phyloP scores from a whole-genome alignment of 2,797 vertebrate species.

The Pogonophryne albipinna region DNA sequence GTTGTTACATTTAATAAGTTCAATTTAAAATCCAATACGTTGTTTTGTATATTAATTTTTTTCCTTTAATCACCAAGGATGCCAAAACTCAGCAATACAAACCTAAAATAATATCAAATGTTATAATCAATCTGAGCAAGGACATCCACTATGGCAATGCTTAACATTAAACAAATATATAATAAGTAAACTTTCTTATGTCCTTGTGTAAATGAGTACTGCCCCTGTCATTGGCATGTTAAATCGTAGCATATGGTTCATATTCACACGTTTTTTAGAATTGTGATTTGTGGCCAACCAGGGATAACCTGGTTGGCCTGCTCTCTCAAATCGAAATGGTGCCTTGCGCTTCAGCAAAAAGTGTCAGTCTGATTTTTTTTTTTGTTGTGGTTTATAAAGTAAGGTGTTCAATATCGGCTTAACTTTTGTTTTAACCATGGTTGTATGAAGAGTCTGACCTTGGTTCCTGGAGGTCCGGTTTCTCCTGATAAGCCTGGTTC shows the following conservation, averaged over 20 bases:
- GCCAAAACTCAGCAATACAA: background rate
- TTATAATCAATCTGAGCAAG: background rate
- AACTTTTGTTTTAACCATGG: background rate
- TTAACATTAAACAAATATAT: background rate
- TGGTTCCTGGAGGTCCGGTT: slow-evolving; percentile 71
- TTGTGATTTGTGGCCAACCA: no score
- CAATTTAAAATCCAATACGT: background rate
- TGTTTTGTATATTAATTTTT: background rate
- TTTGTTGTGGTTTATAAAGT: background rate
- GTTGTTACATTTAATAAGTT: background rate
- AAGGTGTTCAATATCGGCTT: no score
- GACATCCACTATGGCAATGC: background rate
- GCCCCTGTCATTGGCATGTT: no score
- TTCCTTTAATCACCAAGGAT: background rate
- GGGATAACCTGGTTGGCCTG: background rate
- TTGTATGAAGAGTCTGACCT: slow-evolving; percentile 62
- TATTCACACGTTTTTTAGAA: no score
- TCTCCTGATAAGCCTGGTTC: slow-evolving; percentile 72
- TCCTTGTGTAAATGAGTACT: no score
- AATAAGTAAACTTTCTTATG: no score
- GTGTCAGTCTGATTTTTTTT: background rate
- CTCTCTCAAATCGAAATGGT: background rate
- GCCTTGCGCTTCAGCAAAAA: background rate
- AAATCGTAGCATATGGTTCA: no score
- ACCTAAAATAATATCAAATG: background rate